Conservation (phyloP, 2,888 invertebrate species). For the Oscheius myriophilus region DNA sequence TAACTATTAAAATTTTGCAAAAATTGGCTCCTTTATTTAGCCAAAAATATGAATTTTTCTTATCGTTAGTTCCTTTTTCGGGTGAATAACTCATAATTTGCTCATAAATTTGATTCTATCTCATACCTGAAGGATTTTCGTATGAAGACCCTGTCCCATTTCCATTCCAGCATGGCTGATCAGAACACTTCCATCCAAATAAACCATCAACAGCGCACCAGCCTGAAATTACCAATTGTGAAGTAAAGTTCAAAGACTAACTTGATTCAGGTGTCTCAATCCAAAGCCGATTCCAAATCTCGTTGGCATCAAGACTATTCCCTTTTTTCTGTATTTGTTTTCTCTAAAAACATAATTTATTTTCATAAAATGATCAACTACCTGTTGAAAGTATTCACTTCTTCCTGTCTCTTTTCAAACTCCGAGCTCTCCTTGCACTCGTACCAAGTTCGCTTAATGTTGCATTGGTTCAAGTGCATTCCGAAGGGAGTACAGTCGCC, state of each 20-base stretch:
- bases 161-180: slow-evolving; percentile 88
- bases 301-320: slow-evolving; percentile 67
- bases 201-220: slow-evolving; percentile 87
- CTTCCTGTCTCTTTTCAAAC: slow-evolving; percentile 60
- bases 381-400: slow-evolving; percentile 71
- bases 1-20: too few relatives aligned
- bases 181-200: slow-evolving; percentile 82
- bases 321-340: slow-evolving; percentile 61
- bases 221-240: slow-evolving; percentile 71
- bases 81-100: too few relatives aligned
- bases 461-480: slow-evolving; percentile 81
- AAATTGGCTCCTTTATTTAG: too few relatives aligned
- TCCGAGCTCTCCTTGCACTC: slow-evolving; percentile 69
- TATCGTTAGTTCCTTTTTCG: too few relatives aligned
- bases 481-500: slow-evolving; percentile 84
- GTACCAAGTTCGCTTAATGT: slow-evolving; percentile 69
- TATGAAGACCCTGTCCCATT: slow-evolving; percentile 96
- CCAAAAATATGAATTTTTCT: too few relatives aligned
- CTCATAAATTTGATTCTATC: too few relatives aligned
- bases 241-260: too few relatives aligned
- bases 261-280: slow-evolving; percentile 69
- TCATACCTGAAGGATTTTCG: slow-evolving; percentile 88
- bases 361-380: slow-evolving; percentile 30
- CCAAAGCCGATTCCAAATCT: slow-evolving; percentile 71
- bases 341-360: slow-evolving; percentile 31